Percentiles rank a stretch among this genome's conserved stretches.
phyloP scores from a whole-genome alignment of 2,888 invertebrate genomes.

The Drosophila kambysellisi region DNA sequence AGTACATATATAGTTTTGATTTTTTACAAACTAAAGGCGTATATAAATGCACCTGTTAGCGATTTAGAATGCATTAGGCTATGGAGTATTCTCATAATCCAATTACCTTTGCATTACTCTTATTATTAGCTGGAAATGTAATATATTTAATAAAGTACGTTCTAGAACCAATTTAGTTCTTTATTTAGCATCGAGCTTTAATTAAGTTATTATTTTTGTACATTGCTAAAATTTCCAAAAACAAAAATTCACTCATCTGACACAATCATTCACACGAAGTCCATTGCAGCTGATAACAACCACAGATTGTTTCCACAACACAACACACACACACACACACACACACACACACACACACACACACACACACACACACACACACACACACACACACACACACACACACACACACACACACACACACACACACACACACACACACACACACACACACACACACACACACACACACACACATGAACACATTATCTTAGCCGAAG shows the following conservation, averaged over 20 bases:
- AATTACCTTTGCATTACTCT: background rate
- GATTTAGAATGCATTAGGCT: too few relatives aligned
- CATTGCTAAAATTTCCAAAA: slow-evolving; percentile 46
- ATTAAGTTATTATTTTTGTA: slow-evolving; percentile 17
- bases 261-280: slow-evolving; percentile 18
- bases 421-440: background rate
- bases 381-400: background rate
- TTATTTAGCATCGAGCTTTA: slow-evolving; percentile 19
- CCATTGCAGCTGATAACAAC: slow-evolving; percentile 44
- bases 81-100: background rate
- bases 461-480: background rate
- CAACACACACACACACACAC: background rate
- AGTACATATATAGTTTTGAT: background rate
- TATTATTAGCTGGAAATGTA: background rate
- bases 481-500: slow-evolving; percentile 9
- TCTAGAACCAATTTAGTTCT: background rate
- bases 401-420: background rate
- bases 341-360: background rate
- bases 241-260: slow-evolving; percentile 9
- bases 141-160: slow-evolving; percentile 15
- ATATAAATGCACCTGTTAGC: background rate
- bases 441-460: background rate
- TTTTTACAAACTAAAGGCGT: background rate
- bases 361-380: background rate
- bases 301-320: slow-evolving; percentile 26